phyloP scores from a whole-genome alignment of 2,888 invertebrate genomes.

The Tenthredo distinguenda region DNA sequence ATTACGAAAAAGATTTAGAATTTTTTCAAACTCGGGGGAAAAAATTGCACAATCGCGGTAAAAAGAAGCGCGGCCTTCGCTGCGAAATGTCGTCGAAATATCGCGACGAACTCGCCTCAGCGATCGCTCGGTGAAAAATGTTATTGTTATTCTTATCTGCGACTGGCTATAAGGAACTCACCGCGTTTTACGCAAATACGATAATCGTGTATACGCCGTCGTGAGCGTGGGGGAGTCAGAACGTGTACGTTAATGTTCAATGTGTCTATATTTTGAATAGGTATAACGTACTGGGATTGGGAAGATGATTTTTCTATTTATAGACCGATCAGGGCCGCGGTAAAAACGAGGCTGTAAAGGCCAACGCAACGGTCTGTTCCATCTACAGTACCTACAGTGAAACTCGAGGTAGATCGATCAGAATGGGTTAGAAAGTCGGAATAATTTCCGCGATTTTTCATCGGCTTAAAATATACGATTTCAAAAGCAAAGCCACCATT shows the following conservation, averaged over 20 bases:
- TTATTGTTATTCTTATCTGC: constrained; percentile 34
- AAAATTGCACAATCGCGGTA: neutral
- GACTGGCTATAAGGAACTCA: neutral
- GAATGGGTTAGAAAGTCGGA: constrained; percentile 1
- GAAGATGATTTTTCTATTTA: constrained; percentile 15
- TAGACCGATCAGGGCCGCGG: constrained; percentile 27
- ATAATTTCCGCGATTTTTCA: neutral
- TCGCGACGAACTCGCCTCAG: neutral
- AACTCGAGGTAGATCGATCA: neutral
- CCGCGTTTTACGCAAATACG: neutral
- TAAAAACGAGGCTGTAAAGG: neutral
- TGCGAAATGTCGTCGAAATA: neutral
- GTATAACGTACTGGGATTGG: neutral
- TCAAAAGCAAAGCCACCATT: neutral
- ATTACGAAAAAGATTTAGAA: neutral
- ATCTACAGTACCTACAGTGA: neutral
- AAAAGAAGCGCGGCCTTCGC: neutral
- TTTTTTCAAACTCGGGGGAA: neutral
- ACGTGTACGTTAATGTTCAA: neutral
- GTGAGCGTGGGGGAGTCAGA: neutral
- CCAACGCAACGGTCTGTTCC: neutral
- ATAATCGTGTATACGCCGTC: neutral
- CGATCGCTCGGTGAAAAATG: neutral
- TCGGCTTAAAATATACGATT: neutral
- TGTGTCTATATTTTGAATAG: neutral